Conservation (phyloP, 2,113 vertebrate species). For the Mellivora capensis region DNA sequence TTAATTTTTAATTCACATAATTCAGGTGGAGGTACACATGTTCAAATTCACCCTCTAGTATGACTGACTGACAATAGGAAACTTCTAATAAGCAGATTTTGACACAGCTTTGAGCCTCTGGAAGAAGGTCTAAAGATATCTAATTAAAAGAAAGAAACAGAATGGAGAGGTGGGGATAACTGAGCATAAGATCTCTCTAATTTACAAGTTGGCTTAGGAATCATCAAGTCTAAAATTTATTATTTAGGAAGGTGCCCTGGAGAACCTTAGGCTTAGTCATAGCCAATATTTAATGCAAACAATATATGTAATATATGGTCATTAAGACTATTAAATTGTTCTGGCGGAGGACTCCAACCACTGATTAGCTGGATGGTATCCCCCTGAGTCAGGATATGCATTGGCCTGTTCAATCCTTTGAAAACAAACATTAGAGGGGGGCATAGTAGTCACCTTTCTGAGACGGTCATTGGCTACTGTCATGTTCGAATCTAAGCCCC, state of each 20-base stretch:
- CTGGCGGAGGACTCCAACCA: not conserved
- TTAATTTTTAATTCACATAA: not conserved
- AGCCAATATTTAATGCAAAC: constrained; percentile 36
- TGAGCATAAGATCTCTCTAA: not conserved
- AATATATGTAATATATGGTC: not conserved
- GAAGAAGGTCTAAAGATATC: not conserved
- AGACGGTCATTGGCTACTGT: not conserved
- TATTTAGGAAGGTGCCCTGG: not conserved
- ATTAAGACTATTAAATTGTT: constrained; percentile 19
- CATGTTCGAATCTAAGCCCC: not conserved
- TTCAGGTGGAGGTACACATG: not conserved
- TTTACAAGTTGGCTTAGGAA: not conserved
- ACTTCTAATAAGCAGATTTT: not conserved
- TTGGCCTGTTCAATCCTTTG: not conserved
- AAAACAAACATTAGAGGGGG: not conserved
- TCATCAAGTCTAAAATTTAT: not conserved
- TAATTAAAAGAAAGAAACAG: not conserved
- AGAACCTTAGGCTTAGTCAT: not conserved
- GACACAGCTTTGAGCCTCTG: not conserved
- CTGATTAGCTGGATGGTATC: not conserved
- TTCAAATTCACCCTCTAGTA: not conserved
- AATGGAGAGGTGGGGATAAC: not conserved
- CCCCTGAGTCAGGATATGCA: not conserved
- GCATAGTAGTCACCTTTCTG: not conserved
- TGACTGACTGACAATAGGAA: not conserved